Base-by-base conservation (phyloP, 2,888 invertebrate genomes). In the Himalopsyche tibetana region DNA sequence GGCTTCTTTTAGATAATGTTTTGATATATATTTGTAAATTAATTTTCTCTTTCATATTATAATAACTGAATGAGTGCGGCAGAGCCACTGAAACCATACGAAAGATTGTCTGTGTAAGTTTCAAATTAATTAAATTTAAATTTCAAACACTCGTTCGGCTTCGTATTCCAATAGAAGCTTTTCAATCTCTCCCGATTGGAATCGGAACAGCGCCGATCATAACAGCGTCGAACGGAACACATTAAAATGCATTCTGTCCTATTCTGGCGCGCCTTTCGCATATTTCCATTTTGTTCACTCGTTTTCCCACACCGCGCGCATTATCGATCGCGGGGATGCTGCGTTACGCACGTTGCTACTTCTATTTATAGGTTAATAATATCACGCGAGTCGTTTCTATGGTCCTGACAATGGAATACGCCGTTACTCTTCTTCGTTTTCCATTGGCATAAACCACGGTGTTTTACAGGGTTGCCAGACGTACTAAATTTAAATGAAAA, bases 311-410 rank as follows among this genome's bases (percentile, higher is more conserved):
- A 55, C 82, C 82, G 55, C 55, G 55, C 51, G 55, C 82, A 38
- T 55, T 82, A 82, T 82, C 82, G 82, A 82, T 82, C 82, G 82
- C 28, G 9, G 28, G 55, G 82, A 82, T 82, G 82, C 82, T 82
- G 82, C 82, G 82, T 55, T 82, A 82, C 82, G 82, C 82, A 82
- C 82, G 55, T 55, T 55, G 82, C 56, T 82, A 82, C 55, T 51
- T 82, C 82, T 82, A 82, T 82, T 82, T 82, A 82, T 82, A 82
- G 55, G 55, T 51, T 82, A 82, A 82, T 82, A 82, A 55, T 74
- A 74, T 74, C 74, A 74, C 74, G 74, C 74, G 74, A 74, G 74
- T 74, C 74, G 51, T 55, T 55, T 51, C 82, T 80, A 51, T 80
- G 80, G 51, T 51, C 80, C 45, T 80, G 80, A 80, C 80, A 80